phyloP scores from a whole-genome alignment of 2,797 vertebrate species.

The Sebastes goodei region DNA sequence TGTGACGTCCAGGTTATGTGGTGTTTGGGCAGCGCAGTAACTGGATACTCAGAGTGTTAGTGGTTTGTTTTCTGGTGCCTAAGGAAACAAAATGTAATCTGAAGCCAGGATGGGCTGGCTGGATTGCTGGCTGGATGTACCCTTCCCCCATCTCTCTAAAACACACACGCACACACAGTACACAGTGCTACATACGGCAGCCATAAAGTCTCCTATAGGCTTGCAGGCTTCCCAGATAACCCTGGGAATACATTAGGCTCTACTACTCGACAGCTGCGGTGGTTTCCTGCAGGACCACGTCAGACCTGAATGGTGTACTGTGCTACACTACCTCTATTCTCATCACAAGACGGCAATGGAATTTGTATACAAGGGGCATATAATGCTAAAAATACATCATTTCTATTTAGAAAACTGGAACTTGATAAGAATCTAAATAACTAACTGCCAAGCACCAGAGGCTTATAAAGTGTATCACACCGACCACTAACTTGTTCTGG shows the following conservation, averaged over 20 bases:
- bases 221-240: slow-evolving; percentile 57
- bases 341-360: neutral
- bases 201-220: slow-evolving; percentile 71
- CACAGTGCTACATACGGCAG: slow-evolving; percentile 71
- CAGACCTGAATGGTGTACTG: slow-evolving; percentile 21
- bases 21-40: slow-evolving; percentile 52
- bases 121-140: slow-evolving; percentile 60
- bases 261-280: slow-evolving; percentile 50
- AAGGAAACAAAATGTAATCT: slow-evolving; percentile 85
- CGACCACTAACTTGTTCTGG: neutral
- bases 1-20: slow-evolving; percentile 30
- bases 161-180: slow-evolving; percentile 25
- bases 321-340: slow-evolving; percentile 12
- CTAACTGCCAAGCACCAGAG: neutral
- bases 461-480: neutral
- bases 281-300: slow-evolving; percentile 23
- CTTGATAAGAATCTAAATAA: neutral
- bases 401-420: neutral
- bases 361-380: neutral
- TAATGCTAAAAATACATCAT: neutral
- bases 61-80: slow-evolving; percentile 82
- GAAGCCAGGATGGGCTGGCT: slow-evolving; percentile 76
- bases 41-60: slow-evolving; percentile 61
- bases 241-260: slow-evolving; percentile 60
- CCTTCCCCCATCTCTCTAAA: slow-evolving; percentile 58